Evolutionary conservation across 2,797 vertebrate species (phyloP).

Genomic region (Sandelia bainsii): DNA sequence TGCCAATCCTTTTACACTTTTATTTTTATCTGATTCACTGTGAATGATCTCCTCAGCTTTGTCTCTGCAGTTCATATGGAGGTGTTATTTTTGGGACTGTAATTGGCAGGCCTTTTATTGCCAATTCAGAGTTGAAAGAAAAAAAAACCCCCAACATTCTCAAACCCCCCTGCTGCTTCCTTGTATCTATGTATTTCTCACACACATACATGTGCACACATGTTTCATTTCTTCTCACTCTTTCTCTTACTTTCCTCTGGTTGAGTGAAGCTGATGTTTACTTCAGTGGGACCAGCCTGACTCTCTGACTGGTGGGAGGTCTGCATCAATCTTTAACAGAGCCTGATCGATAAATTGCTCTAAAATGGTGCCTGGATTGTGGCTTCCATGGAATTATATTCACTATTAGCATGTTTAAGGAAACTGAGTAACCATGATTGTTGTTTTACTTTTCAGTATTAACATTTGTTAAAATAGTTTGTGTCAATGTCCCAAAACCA

Average conservation of each 20-base stretch:
- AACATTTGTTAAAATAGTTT: conserved; percentile 12
- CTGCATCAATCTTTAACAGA: conserved; percentile 79
- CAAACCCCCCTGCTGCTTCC: conserved; percentile 21
- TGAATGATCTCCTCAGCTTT: conserved; percentile 37
- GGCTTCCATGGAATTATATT: conserved; percentile 53
- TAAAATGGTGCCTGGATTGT: conserved; percentile 74
- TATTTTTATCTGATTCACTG: conserved; percentile 11
- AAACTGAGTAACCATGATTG: conserved; percentile 25
- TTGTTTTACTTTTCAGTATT: conserved; percentile 13
- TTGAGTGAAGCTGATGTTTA: conserved; percentile 50
- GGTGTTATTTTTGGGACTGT: conserved; percentile 65
- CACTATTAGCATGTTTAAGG: conserved; percentile 28
- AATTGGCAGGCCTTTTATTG: conserved; percentile 60
- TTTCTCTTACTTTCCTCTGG: conserved; percentile 32
- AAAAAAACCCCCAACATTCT: conserved; percentile 15
- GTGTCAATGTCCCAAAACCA: not conserved
- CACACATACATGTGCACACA: conserved; percentile 27
- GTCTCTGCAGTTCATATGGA: conserved; percentile 39
- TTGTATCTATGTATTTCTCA: conserved; percentile 36
- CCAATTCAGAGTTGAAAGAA: conserved; percentile 48
- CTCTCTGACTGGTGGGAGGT: conserved; percentile 68
- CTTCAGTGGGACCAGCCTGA: conserved; percentile 57
- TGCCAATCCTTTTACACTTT: conserved; percentile 9
- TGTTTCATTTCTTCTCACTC: conserved; percentile 24
- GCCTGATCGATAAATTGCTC: conserved; percentile 74